These are phyloP conservation scores for Formica exsecta DNA, from an alignment of 1,140 invertebrate species.

Conservation along the genomic window DNA sequence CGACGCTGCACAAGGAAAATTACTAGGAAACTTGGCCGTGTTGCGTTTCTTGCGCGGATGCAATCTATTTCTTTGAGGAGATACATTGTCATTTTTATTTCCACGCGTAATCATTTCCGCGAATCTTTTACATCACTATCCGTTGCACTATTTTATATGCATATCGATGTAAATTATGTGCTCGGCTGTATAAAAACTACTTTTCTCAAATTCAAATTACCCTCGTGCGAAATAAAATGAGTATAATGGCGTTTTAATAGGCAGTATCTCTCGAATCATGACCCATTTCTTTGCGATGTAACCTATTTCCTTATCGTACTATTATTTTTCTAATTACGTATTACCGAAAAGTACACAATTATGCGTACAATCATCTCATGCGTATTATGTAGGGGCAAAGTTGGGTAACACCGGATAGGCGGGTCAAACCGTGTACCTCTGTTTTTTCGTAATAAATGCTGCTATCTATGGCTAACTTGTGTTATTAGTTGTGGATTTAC, in stretches of 20 bases:
- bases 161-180: slow-evolving; percentile 32
- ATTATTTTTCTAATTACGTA: slow-evolving; percentile 6
- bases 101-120: slow-evolving; percentile 27
- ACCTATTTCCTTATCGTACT: not conserved
- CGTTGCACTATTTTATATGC: slow-evolving; percentile 46
- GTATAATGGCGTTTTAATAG: slow-evolving; percentile 29
- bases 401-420: too few relatives aligned
- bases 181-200: slow-evolving; percentile 30
- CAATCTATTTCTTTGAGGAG: slow-evolving; percentile 55
- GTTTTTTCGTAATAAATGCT: too few relatives aligned
- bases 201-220: slow-evolving; percentile 44
- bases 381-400: not conserved
- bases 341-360: slow-evolving; percentile 32
- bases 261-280: slow-evolving; percentile 9
- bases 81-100: slow-evolving; percentile 56
- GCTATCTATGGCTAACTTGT: too few relatives aligned
- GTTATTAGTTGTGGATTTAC: too few relatives aligned
- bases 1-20: slow-evolving; percentile 41
- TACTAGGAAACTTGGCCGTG: slow-evolving; percentile 7
- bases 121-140: slow-evolving; percentile 63
- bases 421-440: too few relatives aligned
- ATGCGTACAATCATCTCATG: slow-evolving; percentile 20
- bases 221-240: slow-evolving; percentile 11
- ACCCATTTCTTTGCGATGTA: slow-evolving; percentile 20
- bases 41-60: slow-evolving; percentile 44